These are phyloP conservation scores for Phasianus colchicus DNA, from an alignment of 2,113 vertebrate genomes.

Conservation along the genomic window DNA sequence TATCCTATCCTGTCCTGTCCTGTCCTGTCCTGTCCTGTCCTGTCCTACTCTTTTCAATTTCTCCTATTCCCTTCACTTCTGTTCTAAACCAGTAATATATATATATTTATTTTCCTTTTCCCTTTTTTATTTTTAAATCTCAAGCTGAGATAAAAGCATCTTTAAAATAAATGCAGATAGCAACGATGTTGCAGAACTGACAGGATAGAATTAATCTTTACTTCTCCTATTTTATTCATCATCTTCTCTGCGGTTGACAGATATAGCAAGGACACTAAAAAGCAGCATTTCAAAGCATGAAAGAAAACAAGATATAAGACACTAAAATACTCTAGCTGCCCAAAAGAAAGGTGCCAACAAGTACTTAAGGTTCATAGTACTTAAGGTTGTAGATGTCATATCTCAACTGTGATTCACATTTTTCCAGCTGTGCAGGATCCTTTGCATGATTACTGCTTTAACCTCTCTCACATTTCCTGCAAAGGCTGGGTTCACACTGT, in stretches of 20 bases:
- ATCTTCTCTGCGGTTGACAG: background rate
- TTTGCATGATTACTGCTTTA: background rate
- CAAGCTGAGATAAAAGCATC: background rate
- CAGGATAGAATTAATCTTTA: background rate
- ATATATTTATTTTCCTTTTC: background rate
- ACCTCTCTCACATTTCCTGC: background rate
- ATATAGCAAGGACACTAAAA: background rate
- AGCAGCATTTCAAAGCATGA: background rate
- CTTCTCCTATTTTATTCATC: background rate
- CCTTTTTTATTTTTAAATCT: too few species aligned
- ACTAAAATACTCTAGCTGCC: background rate
- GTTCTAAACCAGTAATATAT: too few species aligned
- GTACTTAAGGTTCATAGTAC: background rate
- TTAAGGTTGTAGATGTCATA: background rate
- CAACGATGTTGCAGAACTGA: background rate
- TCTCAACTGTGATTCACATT: background rate
- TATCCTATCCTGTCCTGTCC: too few species aligned
- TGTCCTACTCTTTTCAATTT: too few species aligned
- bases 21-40: too few species aligned
- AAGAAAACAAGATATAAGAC: background rate
- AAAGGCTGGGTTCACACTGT: background rate
- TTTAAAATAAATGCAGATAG: background rate
- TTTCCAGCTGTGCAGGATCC: rapidly evolving
- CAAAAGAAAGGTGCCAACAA: background rate
- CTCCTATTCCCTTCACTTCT: too few species aligned